Base-by-base conservation (phyloP, 2,888 invertebrate genomes). In the Zhengitettix transpicula region DNA sequence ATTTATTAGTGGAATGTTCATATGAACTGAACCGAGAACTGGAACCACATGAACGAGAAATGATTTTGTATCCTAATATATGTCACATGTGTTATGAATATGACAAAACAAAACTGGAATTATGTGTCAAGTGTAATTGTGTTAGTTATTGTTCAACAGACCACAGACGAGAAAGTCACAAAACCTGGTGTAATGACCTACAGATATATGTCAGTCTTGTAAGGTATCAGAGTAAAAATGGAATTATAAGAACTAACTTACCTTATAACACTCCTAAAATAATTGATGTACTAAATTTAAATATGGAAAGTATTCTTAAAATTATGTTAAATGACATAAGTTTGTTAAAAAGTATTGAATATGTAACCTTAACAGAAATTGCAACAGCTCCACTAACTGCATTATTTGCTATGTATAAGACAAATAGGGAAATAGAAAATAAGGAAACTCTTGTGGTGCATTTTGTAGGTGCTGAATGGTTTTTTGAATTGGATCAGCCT, bases 401-500 rank as follows among this genome's bases (percentile, higher is more conserved):
- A 42, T 47, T 67, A n/a, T 63, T 65, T 59, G 64, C 64, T 40
- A 55, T 67, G 12, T 81, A 81, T 64, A 71, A 66, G 66, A 67
- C 40, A 28, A 55, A 54, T 42, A 57, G 56, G 11, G 44, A 40
- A 15, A 69, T 69, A 67, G 56, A 55, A 11, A 58, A 10, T 2
- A 65, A 60, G 14, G 64, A 67, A 2, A 65, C 59, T 9, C 61
- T 73, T 0, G 68, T 64, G 0, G 68, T 84, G 51, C 81, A 83
- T 69, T 70, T 81, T 28, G 74, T 81, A 40, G 84, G 85, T 0
- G 84, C 85, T 0, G 87, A 87, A 69, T 74, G 85, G 40, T 83
- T 85, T 60, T 87, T 84, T 66, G 87, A 87, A 71, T 83, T 83
- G 0, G 81, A 82, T 63, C 77, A 79, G 14, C 71, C 85, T 5